Evolutionary conservation across 2,888 invertebrate species (phyloP).

Genomic region (Uloborus plumipes): DNA sequence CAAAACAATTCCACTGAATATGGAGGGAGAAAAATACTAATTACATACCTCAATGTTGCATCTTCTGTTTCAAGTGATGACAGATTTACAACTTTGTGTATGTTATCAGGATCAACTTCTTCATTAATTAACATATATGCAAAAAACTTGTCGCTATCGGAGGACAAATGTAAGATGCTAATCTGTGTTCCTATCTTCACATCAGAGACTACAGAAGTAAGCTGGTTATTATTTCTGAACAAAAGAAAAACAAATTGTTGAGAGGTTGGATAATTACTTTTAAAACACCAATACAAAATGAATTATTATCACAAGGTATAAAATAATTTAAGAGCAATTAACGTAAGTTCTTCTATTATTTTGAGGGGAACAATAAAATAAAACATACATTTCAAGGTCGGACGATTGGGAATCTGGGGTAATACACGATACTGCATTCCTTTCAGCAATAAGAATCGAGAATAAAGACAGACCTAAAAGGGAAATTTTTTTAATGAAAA

Average conservation of each 20-base stretch:
- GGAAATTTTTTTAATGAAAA: neutral
- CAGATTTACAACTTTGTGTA: neutral
- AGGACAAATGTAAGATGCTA: neutral
- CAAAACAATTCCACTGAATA: no score
- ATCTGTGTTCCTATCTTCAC: conserved; percentile 22
- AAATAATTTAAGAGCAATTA: no score
- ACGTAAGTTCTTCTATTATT: no score
- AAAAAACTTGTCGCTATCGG: conserved; percentile 10
- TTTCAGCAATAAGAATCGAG: neutral
- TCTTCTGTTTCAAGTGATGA: conserved; percentile 6
- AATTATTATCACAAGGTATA: no score
- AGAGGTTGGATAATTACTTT: no score
- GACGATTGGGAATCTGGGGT: neutral
- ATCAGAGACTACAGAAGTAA: conserved; percentile 21
- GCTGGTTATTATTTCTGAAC: neutral
- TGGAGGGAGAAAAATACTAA: no score
- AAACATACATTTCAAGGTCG: neutral
- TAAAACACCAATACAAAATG: no score
- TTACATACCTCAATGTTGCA: conserved; percentile 17
- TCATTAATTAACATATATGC: conserved; percentile 14
- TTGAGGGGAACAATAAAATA: no score
- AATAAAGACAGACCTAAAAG: conserved; percentile 6
- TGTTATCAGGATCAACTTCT: neutral
- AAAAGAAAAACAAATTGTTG: no score
- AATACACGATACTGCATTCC: neutral